Base-by-base conservation (phyloP, 2,888 invertebrate species). In the Rhagium mordax region DNA sequence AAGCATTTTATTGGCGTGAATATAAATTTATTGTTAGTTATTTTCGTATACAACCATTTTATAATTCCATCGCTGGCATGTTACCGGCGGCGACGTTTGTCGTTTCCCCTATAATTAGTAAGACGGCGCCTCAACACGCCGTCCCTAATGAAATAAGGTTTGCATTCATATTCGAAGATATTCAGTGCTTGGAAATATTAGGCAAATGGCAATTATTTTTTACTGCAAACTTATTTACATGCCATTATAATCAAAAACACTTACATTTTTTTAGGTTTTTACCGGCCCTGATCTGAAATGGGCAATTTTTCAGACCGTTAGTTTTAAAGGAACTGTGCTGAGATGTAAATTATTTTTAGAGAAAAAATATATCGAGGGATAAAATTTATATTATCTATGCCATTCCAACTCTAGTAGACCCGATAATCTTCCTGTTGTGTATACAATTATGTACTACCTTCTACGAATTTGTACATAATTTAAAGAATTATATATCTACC, bases 41-140 rank as follows among this genome's bases (percentile, higher is more conserved):
- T 27, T 27, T 57, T 57, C 27, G 55, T 57, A 27, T 27, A 57
- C 4, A n/a, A 57, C n/a, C 55, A 27, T 15, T 48, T 65, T 65
- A 16, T 65, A 53, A 65, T 53, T 51, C 55, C n/a, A 53, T 49
- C 53, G 55, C 27, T 48, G 10, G 33, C 67, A 55, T 61, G 65
- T 66, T 64, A 68, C 53, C 74, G 76, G 27, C 67, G 71, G 77
- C 74, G 77, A 60, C 77, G 77, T 27, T 70, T 62, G 68, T 70
- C 70, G 70, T 70, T 77, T 77, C 74, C 74, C 51, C 29, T 59
- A 64, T 75, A 77, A 77, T 77, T 77, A 77, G 73, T 68, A 49
- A 69, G 68, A 33, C 65, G 69, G 33, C 65, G 69, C 59, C 59
- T 33, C 71, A 29, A 16, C 57, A 74, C 68, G 71, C 68, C 55